phyloP scores from a whole-genome alignment of 2,113 vertebrate species.

The Butorides virescens region DNA sequence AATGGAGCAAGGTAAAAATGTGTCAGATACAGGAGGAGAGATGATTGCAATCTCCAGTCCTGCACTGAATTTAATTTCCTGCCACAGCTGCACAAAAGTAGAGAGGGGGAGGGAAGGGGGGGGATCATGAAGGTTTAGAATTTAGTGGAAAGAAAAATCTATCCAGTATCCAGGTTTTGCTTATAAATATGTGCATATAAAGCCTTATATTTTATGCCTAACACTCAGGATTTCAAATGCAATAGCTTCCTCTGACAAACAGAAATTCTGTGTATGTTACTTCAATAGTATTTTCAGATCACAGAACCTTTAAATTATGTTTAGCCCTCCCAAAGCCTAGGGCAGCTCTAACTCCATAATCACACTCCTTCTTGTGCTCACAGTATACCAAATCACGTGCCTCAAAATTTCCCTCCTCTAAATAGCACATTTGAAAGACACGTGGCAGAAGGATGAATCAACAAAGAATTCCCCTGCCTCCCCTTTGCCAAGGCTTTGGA shows the following conservation, averaged over 20 bases:
- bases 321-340: background rate
- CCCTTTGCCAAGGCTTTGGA: background rate
- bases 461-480: background rate
- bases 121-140: background rate
- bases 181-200: background rate
- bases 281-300: background rate
- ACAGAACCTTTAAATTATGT: background rate
- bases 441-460: background rate
- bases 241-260: background rate
- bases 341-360: background rate
- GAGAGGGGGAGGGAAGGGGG: background rate
- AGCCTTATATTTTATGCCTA: background rate
- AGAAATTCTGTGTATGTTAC: background rate
- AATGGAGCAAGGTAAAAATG: background rate
- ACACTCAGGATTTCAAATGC: background rate
- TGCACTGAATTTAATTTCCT: conserved; percentile 58
- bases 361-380: background rate
- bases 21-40: background rate
- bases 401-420: background rate
- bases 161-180: background rate
- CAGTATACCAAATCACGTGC: background rate
- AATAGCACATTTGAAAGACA: background rate
- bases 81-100: background rate
- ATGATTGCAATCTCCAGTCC: background rate
- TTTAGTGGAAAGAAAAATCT: background rate